A percentile compares a stretch with the other conserved stretches of the same genome.
Conservation (phyloP, 2,888 invertebrate species). For the Trissolcus brochymenae region DNA sequence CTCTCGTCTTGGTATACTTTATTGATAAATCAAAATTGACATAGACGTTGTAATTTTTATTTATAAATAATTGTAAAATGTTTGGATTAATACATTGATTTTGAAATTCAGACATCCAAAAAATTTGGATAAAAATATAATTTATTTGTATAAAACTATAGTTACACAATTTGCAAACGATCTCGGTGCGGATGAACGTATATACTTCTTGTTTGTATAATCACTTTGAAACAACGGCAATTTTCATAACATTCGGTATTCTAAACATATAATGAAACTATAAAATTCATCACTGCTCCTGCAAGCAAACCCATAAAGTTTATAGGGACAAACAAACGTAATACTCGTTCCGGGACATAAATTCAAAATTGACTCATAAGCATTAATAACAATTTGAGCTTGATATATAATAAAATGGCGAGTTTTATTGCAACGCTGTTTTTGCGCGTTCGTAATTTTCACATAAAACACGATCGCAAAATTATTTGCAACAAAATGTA, state of each 20-base stretch:
- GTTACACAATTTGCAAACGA: too few relatives aligned
- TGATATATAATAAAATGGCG: slow-evolving; percentile 20
- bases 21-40: too few relatives aligned
- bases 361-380: slow-evolving; percentile 45
- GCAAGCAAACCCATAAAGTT: slow-evolving; percentile 35
- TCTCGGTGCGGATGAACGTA: too few relatives aligned
- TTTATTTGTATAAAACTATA: too few relatives aligned
- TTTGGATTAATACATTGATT: too few relatives aligned
- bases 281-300: background rate
- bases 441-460: slow-evolving; percentile 30
- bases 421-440: slow-evolving; percentile 28
- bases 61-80: too few relatives aligned
- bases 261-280: slow-evolving; percentile 16
- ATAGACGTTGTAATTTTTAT: too few relatives aligned
- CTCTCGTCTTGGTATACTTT: too few relatives aligned
- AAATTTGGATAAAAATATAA: too few relatives aligned
- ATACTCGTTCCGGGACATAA: slow-evolving; percentile 30
- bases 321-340: slow-evolving; percentile 9
- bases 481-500: slow-evolving; percentile 41
- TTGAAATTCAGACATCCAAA: too few relatives aligned
- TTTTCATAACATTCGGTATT: slow-evolving; percentile 14
- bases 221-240: background rate
- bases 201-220: background rate
- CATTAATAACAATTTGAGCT: slow-evolving; percentile 46
- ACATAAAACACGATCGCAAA: slow-evolving; percentile 30